Conservation (phyloP, 2,113 vertebrate species). For the Pogona vitticeps region DNA sequence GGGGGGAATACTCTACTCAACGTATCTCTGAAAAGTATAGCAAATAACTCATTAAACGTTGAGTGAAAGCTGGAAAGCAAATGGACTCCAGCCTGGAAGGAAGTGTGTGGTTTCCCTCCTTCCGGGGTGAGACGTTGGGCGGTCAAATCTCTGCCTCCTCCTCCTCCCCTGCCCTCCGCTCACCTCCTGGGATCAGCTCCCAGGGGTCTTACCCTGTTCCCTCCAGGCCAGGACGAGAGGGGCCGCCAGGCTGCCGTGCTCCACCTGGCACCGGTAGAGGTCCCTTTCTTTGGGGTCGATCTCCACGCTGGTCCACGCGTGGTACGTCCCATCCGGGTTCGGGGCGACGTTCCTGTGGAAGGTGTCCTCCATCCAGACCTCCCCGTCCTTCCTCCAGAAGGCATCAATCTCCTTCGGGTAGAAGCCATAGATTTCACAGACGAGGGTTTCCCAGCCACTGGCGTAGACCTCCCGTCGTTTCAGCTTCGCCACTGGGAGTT, state of each 20-base stretch:
- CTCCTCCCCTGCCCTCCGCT: neutral
- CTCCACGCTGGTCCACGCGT: neutral
- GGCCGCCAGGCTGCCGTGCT: neutral
- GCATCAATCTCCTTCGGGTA: neutral
- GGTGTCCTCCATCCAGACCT: neutral
- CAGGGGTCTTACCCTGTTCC: neutral
- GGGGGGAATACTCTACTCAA: too few species aligned
- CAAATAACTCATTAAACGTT: too few species aligned
- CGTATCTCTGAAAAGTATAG: too few species aligned
- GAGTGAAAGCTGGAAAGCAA: too few species aligned
- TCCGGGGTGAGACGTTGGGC: too few species aligned
- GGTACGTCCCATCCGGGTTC: neutral
- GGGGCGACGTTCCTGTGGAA: neutral
- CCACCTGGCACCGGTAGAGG: neutral
- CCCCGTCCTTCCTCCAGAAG: neutral
- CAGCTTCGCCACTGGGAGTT: neutral
- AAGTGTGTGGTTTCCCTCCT: too few species aligned
- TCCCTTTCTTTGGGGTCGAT: neutral
- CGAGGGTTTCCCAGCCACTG: neutral
- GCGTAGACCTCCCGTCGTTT: neutral
- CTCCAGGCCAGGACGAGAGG: neutral
- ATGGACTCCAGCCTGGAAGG: too few species aligned
- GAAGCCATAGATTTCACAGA: constrained; percentile 3
- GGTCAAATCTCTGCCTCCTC: too few species aligned
- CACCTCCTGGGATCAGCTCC: too few species aligned